phyloP scores from a whole-genome alignment of 2,113 vertebrate species.

The Ictalurus punctatus region DNA sequence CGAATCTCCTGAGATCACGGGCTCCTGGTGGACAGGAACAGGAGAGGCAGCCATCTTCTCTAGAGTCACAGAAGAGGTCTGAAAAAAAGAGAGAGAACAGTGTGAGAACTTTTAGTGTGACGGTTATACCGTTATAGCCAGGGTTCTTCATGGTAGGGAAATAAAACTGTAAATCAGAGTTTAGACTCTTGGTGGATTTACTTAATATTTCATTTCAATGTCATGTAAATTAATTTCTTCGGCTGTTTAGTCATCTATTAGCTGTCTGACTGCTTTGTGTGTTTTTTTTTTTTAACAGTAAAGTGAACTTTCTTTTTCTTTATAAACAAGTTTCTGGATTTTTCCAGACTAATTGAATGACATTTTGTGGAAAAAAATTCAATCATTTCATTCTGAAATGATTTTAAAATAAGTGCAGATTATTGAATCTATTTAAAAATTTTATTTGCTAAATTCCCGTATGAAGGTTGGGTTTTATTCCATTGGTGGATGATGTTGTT shows the following conservation, averaged over 20 bases:
- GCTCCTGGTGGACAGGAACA: slow-evolving; percentile 44
- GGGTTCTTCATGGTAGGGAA: background rate
- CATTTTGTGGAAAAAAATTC: background rate
- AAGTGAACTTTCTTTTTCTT: background rate
- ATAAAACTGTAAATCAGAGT: background rate
- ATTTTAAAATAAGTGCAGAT: background rate
- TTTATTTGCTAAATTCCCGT: background rate
- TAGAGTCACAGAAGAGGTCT: slow-evolving; percentile 14
- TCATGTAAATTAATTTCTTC: background rate
- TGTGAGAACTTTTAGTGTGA: background rate
- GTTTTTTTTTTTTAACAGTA: background rate
- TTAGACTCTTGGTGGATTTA: background rate
- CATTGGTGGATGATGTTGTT: background rate
- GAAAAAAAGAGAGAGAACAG: background rate
- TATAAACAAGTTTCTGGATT: background rate
- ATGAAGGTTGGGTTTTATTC: background rate
- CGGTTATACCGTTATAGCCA: background rate
- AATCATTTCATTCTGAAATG: background rate
- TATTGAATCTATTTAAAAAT: background rate
- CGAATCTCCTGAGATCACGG: slow-evolving; percentile 74
- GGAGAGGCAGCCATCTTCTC: slow-evolving; percentile 17
- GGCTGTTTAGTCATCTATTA: background rate
- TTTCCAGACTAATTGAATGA: background rate
- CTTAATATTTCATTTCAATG: background rate
- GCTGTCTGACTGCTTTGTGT: background rate